Evolutionary conservation across 2,113 vertebrate species (phyloP), one percentile per base, ranked within the genome.

Genomic region (Percopsis transmontana): DNA sequence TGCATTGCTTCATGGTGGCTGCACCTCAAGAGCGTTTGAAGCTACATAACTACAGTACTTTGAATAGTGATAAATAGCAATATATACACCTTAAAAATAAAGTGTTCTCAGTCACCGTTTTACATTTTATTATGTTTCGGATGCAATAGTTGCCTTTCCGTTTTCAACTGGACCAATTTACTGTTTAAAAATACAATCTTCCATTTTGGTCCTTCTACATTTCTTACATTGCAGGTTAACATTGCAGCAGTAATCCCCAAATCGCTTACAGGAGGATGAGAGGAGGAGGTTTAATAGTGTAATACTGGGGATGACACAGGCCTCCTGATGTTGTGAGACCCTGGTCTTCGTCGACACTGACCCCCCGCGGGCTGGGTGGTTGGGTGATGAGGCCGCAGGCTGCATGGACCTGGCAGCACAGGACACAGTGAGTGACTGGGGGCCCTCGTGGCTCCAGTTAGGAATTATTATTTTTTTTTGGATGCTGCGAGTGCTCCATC

Each of bases 11-110:
- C 62, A 68, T 68, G 76, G 65, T 60, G 72, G 77, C 9, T 60
- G 60, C 57, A 77, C 55, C 72, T 66, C 27, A 47, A 68, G 69
- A 83, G 74, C 65, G 66, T 66, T 63, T 48, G 56, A 81, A 80
- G 75, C 81, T 87, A 85, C 80, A 68, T 79, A 57, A 82, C 81
- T 89, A 88, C 74, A 79, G 70, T 87, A 83, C 78, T 84, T 85
- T 82, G 78, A 83, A 67, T 90, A 88, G 82, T 79, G 84, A 79
- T 87, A 79, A 88, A 89, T 81, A 80, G 68, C 68, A 69, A 52
- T 75, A 81, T 85, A 72, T 81, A 80, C 74, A 80, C 68, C 74
- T 87, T 48, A 72, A 85, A 75, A 85, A 80, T 65, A 66, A 80
- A 66, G 70, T 50, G 52, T 79, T 67, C 27, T 33, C 27, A 33